Percentiles rank a stretch among this genome's conserved stretches.
These are phyloP conservation scores for Phenganax stokvisi DNA, from an alignment of 92 coral and sea anemone species.

Conservation along the genomic window DNA sequence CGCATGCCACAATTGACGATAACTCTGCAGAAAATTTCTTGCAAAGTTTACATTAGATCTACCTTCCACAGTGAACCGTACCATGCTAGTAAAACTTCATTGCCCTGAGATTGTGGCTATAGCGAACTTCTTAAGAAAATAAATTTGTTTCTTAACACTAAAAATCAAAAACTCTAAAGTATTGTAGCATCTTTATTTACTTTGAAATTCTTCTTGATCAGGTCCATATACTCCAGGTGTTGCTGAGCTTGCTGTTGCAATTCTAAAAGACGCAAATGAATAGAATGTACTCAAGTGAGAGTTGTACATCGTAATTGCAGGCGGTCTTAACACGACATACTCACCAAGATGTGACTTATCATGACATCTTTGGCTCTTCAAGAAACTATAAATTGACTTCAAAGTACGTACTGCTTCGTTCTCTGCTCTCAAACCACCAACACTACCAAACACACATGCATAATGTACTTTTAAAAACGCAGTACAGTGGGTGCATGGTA, in stretches of 20 bases:
- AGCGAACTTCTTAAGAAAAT: not conserved
- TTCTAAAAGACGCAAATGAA: not conserved
- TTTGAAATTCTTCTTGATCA: conserved; percentile 66
- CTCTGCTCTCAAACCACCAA: conserved; percentile 90
- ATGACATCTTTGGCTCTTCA: conserved; percentile 54
- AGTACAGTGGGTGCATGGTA: not conserved
- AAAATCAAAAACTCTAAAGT: not conserved
- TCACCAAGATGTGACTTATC: conserved; percentile 26
- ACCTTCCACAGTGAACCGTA: not conserved
- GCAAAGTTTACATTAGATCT: not conserved
- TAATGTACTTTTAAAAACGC: conserved; percentile 22
- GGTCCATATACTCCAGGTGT: conserved; percentile 57
- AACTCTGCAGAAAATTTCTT: conserved; percentile 45
- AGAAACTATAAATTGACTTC: conserved; percentile 56
- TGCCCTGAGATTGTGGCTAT: not conserved
- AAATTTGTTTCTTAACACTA: too few relatives aligned
- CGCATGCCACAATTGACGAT: conserved; percentile 85
- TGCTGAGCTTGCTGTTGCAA: conserved; percentile 57
- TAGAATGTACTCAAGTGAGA: not conserved
- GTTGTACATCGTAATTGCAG: not conserved
- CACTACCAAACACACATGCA: conserved; percentile 74
- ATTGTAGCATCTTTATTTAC: conserved; percentile 34
- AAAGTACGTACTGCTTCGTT: conserved; percentile 80
- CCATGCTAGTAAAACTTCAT: not conserved
- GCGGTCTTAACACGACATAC: not conserved